phyloP scores from a whole-genome alignment of 2,113 vertebrate genomes.

The Tor tambroides region DNA sequence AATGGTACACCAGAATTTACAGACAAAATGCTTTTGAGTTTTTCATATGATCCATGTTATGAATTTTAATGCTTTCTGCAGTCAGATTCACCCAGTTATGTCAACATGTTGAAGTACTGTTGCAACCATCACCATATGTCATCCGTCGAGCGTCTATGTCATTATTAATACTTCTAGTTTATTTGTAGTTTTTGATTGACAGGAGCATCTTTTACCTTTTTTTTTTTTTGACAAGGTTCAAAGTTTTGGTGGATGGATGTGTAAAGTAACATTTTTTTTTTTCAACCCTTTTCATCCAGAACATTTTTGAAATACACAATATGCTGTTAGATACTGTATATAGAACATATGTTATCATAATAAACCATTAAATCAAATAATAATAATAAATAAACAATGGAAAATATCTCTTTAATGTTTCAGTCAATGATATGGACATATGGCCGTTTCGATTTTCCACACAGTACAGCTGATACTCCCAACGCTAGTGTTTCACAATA shows the following conservation, averaged over 20 bases:
- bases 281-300: not conserved
- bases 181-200: not conserved
- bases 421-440: not conserved
- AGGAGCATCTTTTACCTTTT: not conserved
- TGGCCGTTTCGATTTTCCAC: not conserved
- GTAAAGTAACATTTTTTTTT: no score
- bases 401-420: not conserved
- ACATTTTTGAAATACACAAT: not conserved
- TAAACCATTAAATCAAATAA: not conserved
- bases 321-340: not conserved
- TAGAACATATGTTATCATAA: not conserved
- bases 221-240: not conserved
- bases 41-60: not conserved
- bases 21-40: not conserved
- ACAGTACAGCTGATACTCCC: not conserved
- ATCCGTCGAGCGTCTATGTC: not conserved
- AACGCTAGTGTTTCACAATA: not conserved
- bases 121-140: not conserved
- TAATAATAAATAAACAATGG: not conserved
- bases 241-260: not conserved
- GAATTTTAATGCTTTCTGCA: constrained; percentile 6
- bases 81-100: constrained; percentile 1
- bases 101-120: not conserved
- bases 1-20: not conserved
- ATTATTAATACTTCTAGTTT: not conserved